phyloP scores from a whole-genome alignment of 2,888 invertebrate genomes.

The Hermaeophaga mercurialis region DNA sequence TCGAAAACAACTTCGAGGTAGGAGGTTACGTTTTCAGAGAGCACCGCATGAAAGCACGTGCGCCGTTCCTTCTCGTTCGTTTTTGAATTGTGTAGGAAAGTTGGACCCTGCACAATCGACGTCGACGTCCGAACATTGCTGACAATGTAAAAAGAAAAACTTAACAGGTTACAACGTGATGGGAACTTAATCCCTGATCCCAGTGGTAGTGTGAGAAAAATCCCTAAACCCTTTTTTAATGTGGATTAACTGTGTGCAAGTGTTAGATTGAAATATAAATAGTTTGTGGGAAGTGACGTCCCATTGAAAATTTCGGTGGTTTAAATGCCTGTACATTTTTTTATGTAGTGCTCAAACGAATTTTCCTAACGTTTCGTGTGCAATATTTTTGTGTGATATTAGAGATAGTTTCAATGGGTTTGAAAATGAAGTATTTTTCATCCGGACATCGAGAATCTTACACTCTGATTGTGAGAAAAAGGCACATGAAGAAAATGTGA shows the following conservation, averaged over 20 bases:
- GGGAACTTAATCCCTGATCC: slow-evolving; percentile 1
- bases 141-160: not conserved
- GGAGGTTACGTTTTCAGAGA: slow-evolving; percentile 6
- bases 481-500: slow-evolving; percentile 72
- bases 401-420: slow-evolving; percentile 39
- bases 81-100: not conserved
- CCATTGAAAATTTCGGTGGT: not conserved
- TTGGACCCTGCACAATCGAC: not conserved
- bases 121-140: no score
- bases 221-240: not conserved
- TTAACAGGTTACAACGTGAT: slow-evolving; percentile 9
- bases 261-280: no score
- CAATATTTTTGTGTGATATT: slow-evolving; percentile 37
- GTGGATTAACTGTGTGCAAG: slow-evolving; percentile 16
- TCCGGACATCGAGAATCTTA: slow-evolving; percentile 65
- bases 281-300: slow-evolving; percentile 5
- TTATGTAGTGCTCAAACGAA: slow-evolving; percentile 20
- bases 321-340: not conserved
- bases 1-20: slow-evolving; percentile 12
- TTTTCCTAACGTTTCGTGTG: slow-evolving; percentile 12
- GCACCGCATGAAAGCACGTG: slow-evolving; percentile 15
- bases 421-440: slow-evolving; percentile 66
- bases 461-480: slow-evolving; percentile 65
- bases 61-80: not conserved
- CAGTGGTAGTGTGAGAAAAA: slow-evolving; percentile 5